Conservation (phyloP, 1,140 invertebrate species). For the Galleria mellonella region DNA sequence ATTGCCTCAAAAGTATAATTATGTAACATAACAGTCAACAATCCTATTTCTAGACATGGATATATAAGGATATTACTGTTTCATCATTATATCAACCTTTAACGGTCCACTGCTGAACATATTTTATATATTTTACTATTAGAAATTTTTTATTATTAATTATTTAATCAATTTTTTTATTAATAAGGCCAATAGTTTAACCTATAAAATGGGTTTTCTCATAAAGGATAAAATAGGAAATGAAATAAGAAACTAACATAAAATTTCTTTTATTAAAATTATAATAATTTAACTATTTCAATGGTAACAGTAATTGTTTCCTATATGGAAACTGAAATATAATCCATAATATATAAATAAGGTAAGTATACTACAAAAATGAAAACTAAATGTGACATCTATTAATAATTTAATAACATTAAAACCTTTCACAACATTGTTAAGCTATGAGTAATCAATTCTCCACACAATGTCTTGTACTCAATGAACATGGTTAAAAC, state of each 20-base stretch:
- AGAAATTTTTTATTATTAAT: no score
- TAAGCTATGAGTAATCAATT: slow-evolving; percentile 17
- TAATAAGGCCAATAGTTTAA: no score
- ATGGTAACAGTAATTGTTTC: slow-evolving; percentile 26
- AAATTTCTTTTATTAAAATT: slow-evolving; percentile 9
- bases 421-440: slow-evolving; percentile 52
- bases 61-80: no score
- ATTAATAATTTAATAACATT: slow-evolving; percentile 66
- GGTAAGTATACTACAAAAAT: slow-evolving; percentile 27
- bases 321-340: slow-evolving; percentile 5
- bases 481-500: slow-evolving; percentile 23
- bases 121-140: no score
- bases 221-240: background rate
- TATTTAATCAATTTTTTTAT: no score
- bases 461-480: slow-evolving; percentile 41
- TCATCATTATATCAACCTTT: no score
- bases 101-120: no score
- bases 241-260: slow-evolving; percentile 10
- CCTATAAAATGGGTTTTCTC: background rate
- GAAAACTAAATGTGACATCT: slow-evolving; percentile 44
- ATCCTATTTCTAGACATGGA: no score
- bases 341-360: slow-evolving; percentile 18
- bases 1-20: no score
- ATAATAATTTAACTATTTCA: slow-evolving; percentile 5
- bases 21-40: no score